Evolutionary conservation across 1,140 invertebrate species (phyloP).

Genomic region (Calliopsis andreniformis): DNA sequence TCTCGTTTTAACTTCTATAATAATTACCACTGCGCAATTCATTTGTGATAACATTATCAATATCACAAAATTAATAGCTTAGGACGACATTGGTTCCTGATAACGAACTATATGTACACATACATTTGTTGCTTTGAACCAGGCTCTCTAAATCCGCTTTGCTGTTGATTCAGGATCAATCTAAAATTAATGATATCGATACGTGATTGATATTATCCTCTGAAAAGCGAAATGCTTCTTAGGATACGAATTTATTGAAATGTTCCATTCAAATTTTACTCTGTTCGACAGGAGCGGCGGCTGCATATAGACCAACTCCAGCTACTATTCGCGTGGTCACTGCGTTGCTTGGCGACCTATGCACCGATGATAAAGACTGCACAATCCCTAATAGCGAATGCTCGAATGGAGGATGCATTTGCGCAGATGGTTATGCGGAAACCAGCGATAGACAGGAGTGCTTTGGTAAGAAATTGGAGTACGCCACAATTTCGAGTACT

Average conservation of each 20-base stretch:
- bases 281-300: slow-evolving; percentile 70
- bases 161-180: slow-evolving; percentile 32
- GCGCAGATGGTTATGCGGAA: slow-evolving; percentile 84
- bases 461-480: slow-evolving; percentile 83
- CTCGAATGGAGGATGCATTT: slow-evolving; percentile 87
- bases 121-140: background rate
- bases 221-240: too few relatives aligned
- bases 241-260: background rate
- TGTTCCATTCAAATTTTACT: too few relatives aligned
- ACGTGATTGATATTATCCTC: too few relatives aligned
- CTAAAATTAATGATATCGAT: slow-evolving; percentile 23
- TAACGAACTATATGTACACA: background rate
- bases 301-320: slow-evolving; percentile 84
- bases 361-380: slow-evolving; percentile 88
- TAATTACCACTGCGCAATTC: slow-evolving; percentile 4
- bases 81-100: background rate
- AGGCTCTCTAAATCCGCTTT: slow-evolving; percentile 13
- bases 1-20: background rate
- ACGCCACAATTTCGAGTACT: too few relatives aligned
- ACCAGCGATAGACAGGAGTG: slow-evolving; percentile 88
- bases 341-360: slow-evolving; percentile 89
- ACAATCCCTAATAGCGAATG: slow-evolving; percentile 87
- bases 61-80: slow-evolving; percentile 22
- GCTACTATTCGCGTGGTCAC: slow-evolving; percentile 87
- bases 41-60: slow-evolving; percentile 8